Conservation (phyloP, 1,140 invertebrate species). For the Lepidurus arcticus region DNA sequence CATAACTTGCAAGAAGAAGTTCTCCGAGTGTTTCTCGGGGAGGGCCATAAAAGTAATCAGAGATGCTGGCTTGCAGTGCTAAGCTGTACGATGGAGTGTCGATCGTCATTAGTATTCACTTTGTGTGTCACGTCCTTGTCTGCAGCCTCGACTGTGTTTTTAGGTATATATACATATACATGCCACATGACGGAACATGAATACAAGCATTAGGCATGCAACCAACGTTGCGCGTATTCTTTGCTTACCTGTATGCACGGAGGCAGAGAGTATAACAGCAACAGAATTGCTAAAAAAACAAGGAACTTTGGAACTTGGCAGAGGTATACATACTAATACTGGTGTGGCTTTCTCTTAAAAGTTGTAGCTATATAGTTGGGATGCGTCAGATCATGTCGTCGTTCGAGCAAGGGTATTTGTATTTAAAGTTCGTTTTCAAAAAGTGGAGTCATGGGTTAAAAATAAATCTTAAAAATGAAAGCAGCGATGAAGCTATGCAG, state of each 20-base stretch:
- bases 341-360: too few relatives aligned
- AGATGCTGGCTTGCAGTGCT: neutral
- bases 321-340: too few relatives aligned
- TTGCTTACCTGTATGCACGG: too few relatives aligned
- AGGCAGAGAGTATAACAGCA: neutral
- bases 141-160: neutral
- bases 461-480: too few relatives aligned
- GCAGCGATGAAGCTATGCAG: too few relatives aligned
- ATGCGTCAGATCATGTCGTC: too few relatives aligned
- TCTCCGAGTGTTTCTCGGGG: neutral
- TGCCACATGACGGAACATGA: neutral
- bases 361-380: too few relatives aligned
- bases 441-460: too few relatives aligned
- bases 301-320: neutral
- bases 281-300: neutral
- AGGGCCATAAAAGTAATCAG: constrained; percentile 13
- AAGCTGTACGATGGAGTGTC: neutral
- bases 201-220: constrained; percentile 1
- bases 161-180: constrained; percentile 1
- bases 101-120: constrained; percentile 14
- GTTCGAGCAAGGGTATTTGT: too few relatives aligned
- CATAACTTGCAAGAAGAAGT: neutral
- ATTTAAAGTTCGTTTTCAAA: too few relatives aligned
- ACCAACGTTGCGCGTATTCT: neutral
- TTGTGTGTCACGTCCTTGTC: neutral